Conservation (phyloP, 2,888 invertebrate species). For the Apantesis nais region DNA sequence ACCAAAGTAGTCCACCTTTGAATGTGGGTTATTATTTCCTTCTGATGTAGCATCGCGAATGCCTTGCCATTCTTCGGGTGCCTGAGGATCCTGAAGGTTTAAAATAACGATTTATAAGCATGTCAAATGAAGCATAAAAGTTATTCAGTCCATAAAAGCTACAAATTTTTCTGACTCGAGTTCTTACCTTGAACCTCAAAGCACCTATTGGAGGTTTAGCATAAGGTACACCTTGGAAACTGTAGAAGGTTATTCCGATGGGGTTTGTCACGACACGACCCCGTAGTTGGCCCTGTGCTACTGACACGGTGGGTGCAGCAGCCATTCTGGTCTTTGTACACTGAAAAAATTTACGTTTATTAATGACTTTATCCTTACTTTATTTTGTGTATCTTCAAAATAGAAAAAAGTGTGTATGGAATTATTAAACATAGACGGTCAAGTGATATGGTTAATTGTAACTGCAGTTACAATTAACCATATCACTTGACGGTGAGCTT, state of each 20-base stretch:
- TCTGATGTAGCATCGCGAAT: not conserved
- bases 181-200: conserved; percentile 71
- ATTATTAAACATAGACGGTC: too few relatives aligned
- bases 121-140: not conserved
- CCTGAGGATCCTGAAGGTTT: conserved; percentile 5
- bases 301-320: conserved; percentile 72
- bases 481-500: too few relatives aligned
- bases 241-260: conserved; percentile 71
- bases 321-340: conserved; percentile 61
- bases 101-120: not conserved
- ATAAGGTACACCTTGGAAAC: conserved; percentile 80
- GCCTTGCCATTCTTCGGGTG: conserved; percentile 1
- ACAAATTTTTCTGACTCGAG: not conserved
- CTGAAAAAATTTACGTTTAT: not conserved
- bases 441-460: too few relatives aligned
- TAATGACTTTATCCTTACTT: too few relatives aligned
- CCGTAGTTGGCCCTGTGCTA: conserved; percentile 73
- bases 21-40: conserved; percentile 2
- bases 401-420: too few relatives aligned
- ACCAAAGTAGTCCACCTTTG: conserved; percentile 3
- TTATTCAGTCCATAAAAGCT: not conserved
- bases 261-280: conserved; percentile 66
- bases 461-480: too few relatives aligned
- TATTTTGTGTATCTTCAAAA: too few relatives aligned
- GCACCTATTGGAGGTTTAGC: conserved; percentile 79